Conservation (phyloP, 2,113 vertebrate species). For the Solea senegalensis region DNA sequence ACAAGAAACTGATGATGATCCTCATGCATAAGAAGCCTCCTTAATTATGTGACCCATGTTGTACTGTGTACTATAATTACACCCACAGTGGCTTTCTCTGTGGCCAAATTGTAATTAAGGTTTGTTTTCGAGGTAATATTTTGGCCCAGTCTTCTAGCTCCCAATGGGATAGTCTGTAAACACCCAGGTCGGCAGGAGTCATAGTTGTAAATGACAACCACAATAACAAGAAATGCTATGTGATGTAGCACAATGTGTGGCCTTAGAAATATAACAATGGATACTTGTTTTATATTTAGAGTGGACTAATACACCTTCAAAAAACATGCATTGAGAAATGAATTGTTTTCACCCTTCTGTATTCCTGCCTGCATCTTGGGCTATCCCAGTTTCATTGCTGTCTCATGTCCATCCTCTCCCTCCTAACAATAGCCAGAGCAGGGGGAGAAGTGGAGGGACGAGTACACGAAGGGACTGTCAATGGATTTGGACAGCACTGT, state of each 20-base stretch:
- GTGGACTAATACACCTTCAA: slow-evolving; percentile 55
- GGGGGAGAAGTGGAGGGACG: slow-evolving; percentile 13
- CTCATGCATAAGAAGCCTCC: slow-evolving; percentile 20
- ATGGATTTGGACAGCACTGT: slow-evolving; percentile 11
- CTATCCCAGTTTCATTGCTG: slow-evolving; percentile 63
- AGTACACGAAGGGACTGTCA: slow-evolving; percentile 19
- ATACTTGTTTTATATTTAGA: slow-evolving; percentile 66
- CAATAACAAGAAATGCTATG: slow-evolving; percentile 69
- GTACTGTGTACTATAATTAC: slow-evolving; percentile 57
- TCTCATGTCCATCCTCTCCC: slow-evolving; percentile 69
- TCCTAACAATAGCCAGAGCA: slow-evolving; percentile 63
- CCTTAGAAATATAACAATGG: slow-evolving; percentile 63
- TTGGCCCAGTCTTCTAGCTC: slow-evolving; percentile 48
- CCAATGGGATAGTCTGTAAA: slow-evolving; percentile 51
- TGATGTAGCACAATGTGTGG: no score
- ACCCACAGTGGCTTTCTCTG: slow-evolving; percentile 38
- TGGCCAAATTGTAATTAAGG: slow-evolving; percentile 53
- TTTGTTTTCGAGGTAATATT: slow-evolving; percentile 66
- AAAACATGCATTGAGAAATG: slow-evolving; percentile 41
- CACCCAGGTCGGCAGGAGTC: slow-evolving; percentile 32
- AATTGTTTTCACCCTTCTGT: slow-evolving; percentile 68
- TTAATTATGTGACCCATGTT: slow-evolving; percentile 48
- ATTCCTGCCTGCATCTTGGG: slow-evolving; percentile 70
- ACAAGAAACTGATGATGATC: slow-evolving; percentile 59
- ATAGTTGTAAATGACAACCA: slow-evolving; percentile 42